Percentiles rank a stretch among this genome's conserved stretches.
Conservation (phyloP, 2,797 vertebrate genomes). For the Yasuhikotakia modesta region DNA sequence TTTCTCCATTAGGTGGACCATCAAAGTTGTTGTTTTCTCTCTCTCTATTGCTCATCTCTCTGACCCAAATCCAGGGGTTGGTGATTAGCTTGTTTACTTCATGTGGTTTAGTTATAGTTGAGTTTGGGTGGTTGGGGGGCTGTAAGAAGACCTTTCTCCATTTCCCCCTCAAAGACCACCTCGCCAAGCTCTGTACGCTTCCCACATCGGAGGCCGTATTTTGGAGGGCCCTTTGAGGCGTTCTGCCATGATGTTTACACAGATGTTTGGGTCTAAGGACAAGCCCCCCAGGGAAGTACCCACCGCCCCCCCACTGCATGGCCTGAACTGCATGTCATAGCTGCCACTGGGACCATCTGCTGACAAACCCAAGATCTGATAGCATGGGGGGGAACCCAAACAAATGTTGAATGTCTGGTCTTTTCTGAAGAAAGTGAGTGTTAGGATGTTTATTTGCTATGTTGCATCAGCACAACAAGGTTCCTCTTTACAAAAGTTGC, state of each 20-base stretch:
- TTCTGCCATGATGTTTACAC: slow-evolving; percentile 85
- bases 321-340: slow-evolving; percentile 62
- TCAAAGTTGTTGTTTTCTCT: slow-evolving; percentile 30
- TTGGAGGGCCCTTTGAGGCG: slow-evolving; percentile 80
- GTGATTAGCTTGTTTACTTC: slow-evolving; percentile 67
- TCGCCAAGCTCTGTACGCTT: slow-evolving; percentile 61
- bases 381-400: slow-evolving; percentile 48
- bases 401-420: slow-evolving; percentile 62
- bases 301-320: slow-evolving; percentile 44
- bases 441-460: slow-evolving; percentile 57
- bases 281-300: slow-evolving; percentile 49
- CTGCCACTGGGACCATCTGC: slow-evolving; percentile 63
- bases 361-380: slow-evolving; percentile 57
- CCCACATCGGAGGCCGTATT: slow-evolving; percentile 73
- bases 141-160: slow-evolving; percentile 48
- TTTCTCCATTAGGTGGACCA: slow-evolving; percentile 46
- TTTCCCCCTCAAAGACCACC: slow-evolving; percentile 69
- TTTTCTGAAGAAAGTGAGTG: slow-evolving; percentile 54
- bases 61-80: slow-evolving; percentile 58
- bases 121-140: slow-evolving; percentile 56
- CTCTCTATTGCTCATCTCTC: slow-evolving; percentile 1
- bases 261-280: slow-evolving; percentile 83
- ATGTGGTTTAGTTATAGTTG: slow-evolving; percentile 66
- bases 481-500: slow-evolving; percentile 16
- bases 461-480: slow-evolving; percentile 36